Conservation (phyloP, 2,797 vertebrate species). For the Myotis vivesi region DNA sequence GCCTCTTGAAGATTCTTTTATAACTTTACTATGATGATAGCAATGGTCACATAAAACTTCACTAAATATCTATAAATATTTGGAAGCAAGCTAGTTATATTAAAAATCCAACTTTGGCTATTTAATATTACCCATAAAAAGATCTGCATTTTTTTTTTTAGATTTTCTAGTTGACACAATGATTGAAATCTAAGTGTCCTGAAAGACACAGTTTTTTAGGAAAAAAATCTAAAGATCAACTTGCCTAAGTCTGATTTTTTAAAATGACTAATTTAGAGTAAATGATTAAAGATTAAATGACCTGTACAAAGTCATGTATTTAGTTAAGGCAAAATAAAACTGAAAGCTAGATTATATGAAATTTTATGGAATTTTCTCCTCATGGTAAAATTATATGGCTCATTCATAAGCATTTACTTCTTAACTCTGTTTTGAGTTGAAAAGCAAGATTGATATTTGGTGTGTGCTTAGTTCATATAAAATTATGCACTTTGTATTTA, state of each 20-base stretch:
- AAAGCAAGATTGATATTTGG: not conserved
- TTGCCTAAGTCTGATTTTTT: not conserved
- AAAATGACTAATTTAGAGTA: not conserved
- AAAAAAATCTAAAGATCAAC: not conserved
- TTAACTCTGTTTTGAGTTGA: not conserved
- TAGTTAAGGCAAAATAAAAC: not conserved
- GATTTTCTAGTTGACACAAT: not conserved
- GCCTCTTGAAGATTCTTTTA: not conserved
- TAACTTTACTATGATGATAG: not conserved
- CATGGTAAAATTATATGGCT: not conserved
- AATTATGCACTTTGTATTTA: not conserved
- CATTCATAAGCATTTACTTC: not conserved
- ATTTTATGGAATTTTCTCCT: not conserved
- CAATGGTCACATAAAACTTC: not conserved
- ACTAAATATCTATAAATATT: not conserved
- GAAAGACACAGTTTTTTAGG: not conserved
- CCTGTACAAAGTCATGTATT: not conserved
- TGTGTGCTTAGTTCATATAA: not conserved
- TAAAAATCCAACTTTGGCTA: not conserved
- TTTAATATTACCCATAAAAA: not conserved
- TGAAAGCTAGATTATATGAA: not conserved
- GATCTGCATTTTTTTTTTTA: not conserved
- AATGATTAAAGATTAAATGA: not conserved
- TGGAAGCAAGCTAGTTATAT: not conserved
- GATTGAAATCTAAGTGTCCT: not conserved